phyloP scores from a whole-genome alignment of 92 coral and sea anemone species.

The Zoanthus sociatus region DNA sequence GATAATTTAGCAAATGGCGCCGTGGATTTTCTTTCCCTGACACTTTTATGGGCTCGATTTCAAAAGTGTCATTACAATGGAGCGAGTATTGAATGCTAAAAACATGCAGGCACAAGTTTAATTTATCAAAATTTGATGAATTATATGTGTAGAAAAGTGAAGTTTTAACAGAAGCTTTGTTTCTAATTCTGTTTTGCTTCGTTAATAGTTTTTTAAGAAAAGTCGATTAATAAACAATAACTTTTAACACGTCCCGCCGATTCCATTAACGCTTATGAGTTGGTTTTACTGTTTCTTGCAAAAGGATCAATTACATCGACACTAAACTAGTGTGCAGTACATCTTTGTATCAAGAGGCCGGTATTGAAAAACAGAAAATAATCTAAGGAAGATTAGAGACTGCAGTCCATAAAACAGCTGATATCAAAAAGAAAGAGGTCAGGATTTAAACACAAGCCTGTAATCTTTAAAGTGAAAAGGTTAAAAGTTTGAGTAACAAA shows the following conservation, averaged over 20 bases:
- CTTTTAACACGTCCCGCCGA: constrained; percentile 38
- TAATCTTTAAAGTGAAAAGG: constrained; percentile 5
- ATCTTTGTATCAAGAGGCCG: background rate
- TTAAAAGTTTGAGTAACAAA: constrained; percentile 14
- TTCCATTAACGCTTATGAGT: constrained; percentile 33
- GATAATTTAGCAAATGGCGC: constrained; percentile 41
- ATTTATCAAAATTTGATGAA: background rate
- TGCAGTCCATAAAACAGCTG: background rate
- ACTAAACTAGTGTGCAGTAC: background rate
- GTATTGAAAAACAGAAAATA: background rate
- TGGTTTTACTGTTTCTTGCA: constrained; percentile 23
- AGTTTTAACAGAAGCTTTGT: background rate
- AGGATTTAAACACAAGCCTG: background rate
- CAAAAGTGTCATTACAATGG: background rate
- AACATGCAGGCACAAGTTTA: background rate
- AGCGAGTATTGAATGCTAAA: background rate
- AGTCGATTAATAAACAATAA: background rate
- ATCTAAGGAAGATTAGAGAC: background rate
- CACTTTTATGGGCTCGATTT: constrained; percentile 24
- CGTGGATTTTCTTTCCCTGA: constrained; percentile 24
- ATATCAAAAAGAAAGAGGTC: background rate
- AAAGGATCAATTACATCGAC: constrained; percentile 30
- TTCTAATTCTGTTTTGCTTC: background rate
- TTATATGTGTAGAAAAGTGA: background rate
- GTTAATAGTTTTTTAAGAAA: background rate